These are phyloP conservation scores for Leucoptera coffeella DNA, from an alignment of 2,888 invertebrate genomes.

Conservation along the genomic window DNA sequence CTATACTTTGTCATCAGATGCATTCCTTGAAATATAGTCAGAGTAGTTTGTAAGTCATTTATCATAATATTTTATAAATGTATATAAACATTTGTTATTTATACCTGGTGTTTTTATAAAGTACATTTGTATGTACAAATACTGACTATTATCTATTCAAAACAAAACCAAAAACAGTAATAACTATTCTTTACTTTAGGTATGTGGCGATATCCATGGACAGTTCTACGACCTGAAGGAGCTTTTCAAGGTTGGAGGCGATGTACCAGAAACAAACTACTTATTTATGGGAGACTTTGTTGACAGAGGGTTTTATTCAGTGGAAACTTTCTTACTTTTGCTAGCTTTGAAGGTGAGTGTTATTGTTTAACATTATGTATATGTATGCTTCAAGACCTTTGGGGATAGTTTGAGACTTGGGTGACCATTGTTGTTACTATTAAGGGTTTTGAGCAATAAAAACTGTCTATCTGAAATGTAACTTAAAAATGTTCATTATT, in stretches of 20 bases:
- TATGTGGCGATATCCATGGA: conserved; percentile 99
- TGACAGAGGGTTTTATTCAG: conserved; percentile 97
- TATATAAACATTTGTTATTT: too few relatives aligned
- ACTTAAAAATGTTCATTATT: too few relatives aligned
- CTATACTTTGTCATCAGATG: too few relatives aligned
- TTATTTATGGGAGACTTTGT: conserved; percentile 99
- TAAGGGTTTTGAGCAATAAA: too few relatives aligned
- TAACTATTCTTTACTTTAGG: conserved; percentile 53
- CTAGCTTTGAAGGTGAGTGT: conserved; percentile 85
- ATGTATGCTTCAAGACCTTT: neutral
- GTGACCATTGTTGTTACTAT: neutral
- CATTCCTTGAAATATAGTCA: too few relatives aligned
- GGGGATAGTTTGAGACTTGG: neutral
- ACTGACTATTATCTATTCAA: neutral
- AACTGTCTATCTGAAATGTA: too few relatives aligned
- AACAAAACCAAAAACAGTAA: neutral
- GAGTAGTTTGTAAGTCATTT: too few relatives aligned
- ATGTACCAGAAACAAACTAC: conserved; percentile 99
- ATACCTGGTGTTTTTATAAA: too few relatives aligned
- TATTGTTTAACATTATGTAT: neutral
- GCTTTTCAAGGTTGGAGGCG: conserved; percentile 95
- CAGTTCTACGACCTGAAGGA: conserved; percentile 98
- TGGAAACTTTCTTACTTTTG: conserved; percentile 94
- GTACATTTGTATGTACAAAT: too few relatives aligned
- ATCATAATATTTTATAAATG: too few relatives aligned